Percentiles rank a stretch among this genome's conserved stretches.
Conservation (phyloP, 2,797 vertebrate genomes). For the Myotis myotis region DNA sequence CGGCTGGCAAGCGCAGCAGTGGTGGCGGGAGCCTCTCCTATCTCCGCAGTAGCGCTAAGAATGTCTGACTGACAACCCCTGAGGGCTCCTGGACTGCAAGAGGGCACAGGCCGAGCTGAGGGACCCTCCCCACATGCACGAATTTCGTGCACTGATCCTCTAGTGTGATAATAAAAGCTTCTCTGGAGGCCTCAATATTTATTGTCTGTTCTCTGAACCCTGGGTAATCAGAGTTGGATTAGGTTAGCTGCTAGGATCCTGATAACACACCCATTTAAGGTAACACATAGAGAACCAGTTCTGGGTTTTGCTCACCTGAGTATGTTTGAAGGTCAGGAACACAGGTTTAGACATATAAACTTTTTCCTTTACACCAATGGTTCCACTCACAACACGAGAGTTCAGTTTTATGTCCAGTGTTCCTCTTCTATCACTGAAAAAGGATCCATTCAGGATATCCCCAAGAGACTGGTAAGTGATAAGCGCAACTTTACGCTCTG, state of each 20-base stretch:
- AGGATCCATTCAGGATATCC: constrained; percentile 49
- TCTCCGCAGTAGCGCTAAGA: too few relatives aligned
- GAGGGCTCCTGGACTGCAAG: too few relatives aligned
- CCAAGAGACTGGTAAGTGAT: constrained; percentile 37
- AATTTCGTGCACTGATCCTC: too few relatives aligned
- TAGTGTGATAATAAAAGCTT: neutral
- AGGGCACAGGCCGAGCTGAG: too few relatives aligned
- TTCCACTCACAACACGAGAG: constrained; percentile 85
- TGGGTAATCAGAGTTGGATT: neutral
- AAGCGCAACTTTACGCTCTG: neutral
- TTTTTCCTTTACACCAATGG: constrained; percentile 82
- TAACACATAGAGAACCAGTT: too few relatives aligned
- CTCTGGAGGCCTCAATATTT: neutral
- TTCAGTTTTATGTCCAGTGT: constrained; percentile 77
- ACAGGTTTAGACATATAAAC: constrained; percentile 79
- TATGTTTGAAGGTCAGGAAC: constrained; percentile 83
- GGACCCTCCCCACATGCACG: too few relatives aligned
- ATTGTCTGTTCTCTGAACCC: neutral
- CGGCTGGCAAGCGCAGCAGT: too few relatives aligned
- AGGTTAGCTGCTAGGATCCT: neutral
- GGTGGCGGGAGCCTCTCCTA: too few relatives aligned
- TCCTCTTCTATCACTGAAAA: constrained; percentile 1
- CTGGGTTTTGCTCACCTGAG: constrained; percentile 75
- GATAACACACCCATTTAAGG: neutral
- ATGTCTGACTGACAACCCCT: too few relatives aligned